Evolutionary conservation across 2,113 vertebrate species (phyloP), one percentile per base, ranked within the genome.

Genomic region (Microcebus murinus): DNA sequence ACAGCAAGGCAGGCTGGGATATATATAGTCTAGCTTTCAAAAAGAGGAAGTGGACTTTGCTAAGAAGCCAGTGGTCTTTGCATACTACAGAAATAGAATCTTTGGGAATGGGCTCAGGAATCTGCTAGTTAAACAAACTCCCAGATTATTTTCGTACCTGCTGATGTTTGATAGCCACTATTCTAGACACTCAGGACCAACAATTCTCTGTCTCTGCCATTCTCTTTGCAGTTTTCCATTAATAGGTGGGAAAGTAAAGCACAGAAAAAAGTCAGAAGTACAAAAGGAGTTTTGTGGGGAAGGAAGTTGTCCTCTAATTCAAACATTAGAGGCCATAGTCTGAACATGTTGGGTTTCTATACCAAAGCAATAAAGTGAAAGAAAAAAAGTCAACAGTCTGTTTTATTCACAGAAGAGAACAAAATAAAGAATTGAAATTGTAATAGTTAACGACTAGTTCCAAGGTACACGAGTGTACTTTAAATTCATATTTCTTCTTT

Each of bases 401-500:
- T 83, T 0, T 77, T 50, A 81, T 52, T 74, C 82, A 80, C 27
- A 48, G 68, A 45, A 74, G 4, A 39, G 39, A n/a, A 52, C 59
- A 42, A 84, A 71, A 88, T 45, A 88, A 48, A 34, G n/a, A 87
- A 50, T 70, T 39, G 57, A 17, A 39, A 70, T 31, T 52, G 7
- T 74, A 85, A 70, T 84, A 80, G 20, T 63, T 80, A 29, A 82
- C 13, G 29, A 71, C 71, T 65, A 77, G 21, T 39, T 45, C 45
- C 27, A 21, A 85, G 45, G 42, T 29, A 87, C 2, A 55, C 27
- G 29, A 48, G 25, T 29, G 7, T 57, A 50, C 36, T 82, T 55
- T 92, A 95, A 90, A 55, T 48, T 4, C 25, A 71, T 71, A 39
- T 71, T 59, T 81, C 39, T 94, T 48, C 67, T 94, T 73, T 89